Evolutionary conservation across 2,797 vertebrate species (phyloP).

Genomic region (Aphelocoma californica): DNA sequence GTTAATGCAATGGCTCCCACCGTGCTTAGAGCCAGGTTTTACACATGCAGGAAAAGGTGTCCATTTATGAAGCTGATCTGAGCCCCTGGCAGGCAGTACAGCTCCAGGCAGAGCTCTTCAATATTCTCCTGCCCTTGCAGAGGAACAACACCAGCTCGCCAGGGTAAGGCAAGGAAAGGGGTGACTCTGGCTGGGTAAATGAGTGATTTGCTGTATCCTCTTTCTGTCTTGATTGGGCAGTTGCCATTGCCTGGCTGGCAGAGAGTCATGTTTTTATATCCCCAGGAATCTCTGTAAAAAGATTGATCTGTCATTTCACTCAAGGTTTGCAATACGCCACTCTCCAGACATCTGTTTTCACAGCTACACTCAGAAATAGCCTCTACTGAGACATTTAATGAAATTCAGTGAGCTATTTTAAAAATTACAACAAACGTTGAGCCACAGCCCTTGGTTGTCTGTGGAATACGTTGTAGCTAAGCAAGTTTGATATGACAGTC

Average conservation of each 20-base stretch:
- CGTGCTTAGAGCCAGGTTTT: not conserved
- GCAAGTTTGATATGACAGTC: not conserved
- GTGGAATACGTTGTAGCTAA: not conserved
- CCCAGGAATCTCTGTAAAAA: not conserved
- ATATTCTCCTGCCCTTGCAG: not conserved
- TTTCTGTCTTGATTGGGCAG: not conserved
- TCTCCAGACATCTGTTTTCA: conserved; percentile 21
- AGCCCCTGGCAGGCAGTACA: not conserved
- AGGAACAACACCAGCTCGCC: rapidly evolving
- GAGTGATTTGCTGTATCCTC: not conserved
- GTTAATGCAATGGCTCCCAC: not conserved
- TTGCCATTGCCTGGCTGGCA: not conserved
- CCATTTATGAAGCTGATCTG: not conserved
- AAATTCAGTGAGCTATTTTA: conserved; percentile 19
- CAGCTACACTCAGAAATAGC: not conserved
- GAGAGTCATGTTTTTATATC: not conserved
- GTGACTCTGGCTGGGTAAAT: not conserved
- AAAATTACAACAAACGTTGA: not conserved
- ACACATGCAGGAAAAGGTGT: not conserved
- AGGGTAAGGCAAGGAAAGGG: not conserved
- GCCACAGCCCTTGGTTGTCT: not conserved
- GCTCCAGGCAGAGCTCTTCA: not conserved
- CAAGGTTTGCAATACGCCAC: not conserved
- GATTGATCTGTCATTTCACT: conserved; percentile 29
- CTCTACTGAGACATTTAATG: not conserved